Base-by-base conservation (phyloP, 1,140 invertebrate genomes). In the Eciton burchellii region DNA sequence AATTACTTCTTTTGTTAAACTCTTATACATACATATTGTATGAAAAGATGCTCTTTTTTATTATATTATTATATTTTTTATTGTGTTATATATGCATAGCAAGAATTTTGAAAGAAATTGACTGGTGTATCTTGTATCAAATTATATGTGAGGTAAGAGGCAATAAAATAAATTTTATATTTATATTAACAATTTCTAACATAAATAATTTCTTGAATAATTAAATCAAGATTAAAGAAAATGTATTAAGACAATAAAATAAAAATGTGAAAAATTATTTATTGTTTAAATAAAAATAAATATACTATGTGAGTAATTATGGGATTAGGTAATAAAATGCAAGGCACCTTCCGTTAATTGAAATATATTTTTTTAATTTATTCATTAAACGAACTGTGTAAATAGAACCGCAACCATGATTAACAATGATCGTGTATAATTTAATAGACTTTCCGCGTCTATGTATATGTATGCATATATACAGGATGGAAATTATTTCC, bases 321-420 rank as follows among this genome's bases (percentile, higher is more conserved):
- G 26, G 45, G 21, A 72, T 59, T 4, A 73, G 21, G 16, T 26
- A 73, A 65, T 76, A 26, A 81, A 85, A 16, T 60, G 41, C 43
- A 70, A 86, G 24, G 57, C 65, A 43, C 84, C 49, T n/a, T 45
- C 74, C 66, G 72, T 89, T 88, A 82, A 74, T 87, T 85, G 62
- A 89, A 87, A 89, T 89, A 89, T 88, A 89, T 89, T 82, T 88
- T 84, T 88, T 87, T 81, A 63, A 89, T 89, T 89, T 89, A 89
- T 89, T 89, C 85, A 83, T 68, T 84, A 85, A 89, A 89, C 85
- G 87, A 87, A 85, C 73, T 57, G 83, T 89, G 87, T 89, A 89
- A 89, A 88, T 88, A 89, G 73, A 89, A 86, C 83, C 84, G 85
- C 83, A 89, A 89, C 65, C 85, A 89, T 87, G 77, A 84, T 86